Evolutionary conservation across 2,113 vertebrate genomes (phyloP), one percentile per base, ranked within the genome.

Genomic region (Cryptoleucopteryx plumbea): DNA sequence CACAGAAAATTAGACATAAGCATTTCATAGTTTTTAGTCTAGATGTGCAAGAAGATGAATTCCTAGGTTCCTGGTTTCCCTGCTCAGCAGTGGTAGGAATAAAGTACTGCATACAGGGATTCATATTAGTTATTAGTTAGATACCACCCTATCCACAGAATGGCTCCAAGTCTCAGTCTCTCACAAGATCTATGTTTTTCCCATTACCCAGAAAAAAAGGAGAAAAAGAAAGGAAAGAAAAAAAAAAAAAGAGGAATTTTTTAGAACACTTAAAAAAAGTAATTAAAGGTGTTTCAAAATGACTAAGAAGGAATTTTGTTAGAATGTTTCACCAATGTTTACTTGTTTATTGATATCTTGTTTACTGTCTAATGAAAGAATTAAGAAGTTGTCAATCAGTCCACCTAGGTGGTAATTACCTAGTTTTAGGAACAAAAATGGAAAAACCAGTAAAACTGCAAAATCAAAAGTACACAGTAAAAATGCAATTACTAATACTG

Each of bases 401-500:
- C 32, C 17, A 55, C 32, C 85, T 8, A 80, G 19, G 36, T 61
- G 12, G 21, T 13, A 82, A 59, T 59, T 93, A 75, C 27, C 48
- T 66, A 79, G 38, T 67, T 84, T 93, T 65, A 82, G 20, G 47
- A 81, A 88, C 5, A 90, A 79, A 88, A 86, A 73, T 23, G 36
- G 43, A 74, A 88, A 90, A 86, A 13, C 0, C 25, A 75, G 74
- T 53, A 81, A 90, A 90, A 93, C 10, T 65, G 34, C 21, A 94
- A 93, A 87, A 58, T 80, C 48, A 66, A 77, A 88, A 84, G n/a
- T 71, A 74, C 83, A 58, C 5, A 91, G 86, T 79, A 91, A 91
- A 94, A 93, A 94, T 75, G 86, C 63, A 95, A 93, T 90, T 96
- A 90, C 82, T 90, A 94, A 80, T 52, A 91, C 52, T 70, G 68